Conservation (phyloP, 2,113 vertebrate genomes). For the Stomatorhinus ivindoensis region DNA sequence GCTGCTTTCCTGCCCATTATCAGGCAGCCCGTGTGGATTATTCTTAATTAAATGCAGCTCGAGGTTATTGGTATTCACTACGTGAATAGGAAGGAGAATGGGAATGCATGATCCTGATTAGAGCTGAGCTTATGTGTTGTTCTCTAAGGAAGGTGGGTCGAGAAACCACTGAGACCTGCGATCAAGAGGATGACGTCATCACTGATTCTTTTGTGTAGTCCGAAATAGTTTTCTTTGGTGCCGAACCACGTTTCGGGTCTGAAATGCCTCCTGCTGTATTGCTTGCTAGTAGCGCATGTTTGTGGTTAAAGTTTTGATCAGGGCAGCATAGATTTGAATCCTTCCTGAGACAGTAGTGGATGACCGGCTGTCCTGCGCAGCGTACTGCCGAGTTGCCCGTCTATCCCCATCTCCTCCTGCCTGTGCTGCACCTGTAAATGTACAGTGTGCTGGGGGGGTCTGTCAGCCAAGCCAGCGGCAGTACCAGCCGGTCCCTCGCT, state of each 20-base stretch:
- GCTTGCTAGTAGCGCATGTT: not conserved
- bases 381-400: not conserved
- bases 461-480: not conserved
- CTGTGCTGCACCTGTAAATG: not conserved
- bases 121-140: not conserved
- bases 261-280: not conserved
- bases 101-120: not conserved
- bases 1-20: conserved; percentile 19
- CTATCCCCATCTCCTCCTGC: not conserved
- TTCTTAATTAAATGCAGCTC: conserved; percentile 21
- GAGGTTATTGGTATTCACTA: conserved; percentile 17
- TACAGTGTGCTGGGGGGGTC: not conserved
- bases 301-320: not conserved
- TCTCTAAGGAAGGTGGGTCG: conserved; percentile 19
- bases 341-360: not conserved
- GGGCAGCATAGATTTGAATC: not conserved
- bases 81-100: not conserved
- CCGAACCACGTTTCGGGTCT: not conserved
- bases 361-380: not conserved
- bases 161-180: conserved; percentile 24
- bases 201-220: not conserved
- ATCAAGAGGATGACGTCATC: not conserved
- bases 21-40: conserved; percentile 14
- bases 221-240: not conserved
- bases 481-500: not conserved